These are phyloP conservation scores for Neuroscelio doddi DNA, from an alignment of 2,888 invertebrate genomes.

Conservation along the genomic window DNA sequence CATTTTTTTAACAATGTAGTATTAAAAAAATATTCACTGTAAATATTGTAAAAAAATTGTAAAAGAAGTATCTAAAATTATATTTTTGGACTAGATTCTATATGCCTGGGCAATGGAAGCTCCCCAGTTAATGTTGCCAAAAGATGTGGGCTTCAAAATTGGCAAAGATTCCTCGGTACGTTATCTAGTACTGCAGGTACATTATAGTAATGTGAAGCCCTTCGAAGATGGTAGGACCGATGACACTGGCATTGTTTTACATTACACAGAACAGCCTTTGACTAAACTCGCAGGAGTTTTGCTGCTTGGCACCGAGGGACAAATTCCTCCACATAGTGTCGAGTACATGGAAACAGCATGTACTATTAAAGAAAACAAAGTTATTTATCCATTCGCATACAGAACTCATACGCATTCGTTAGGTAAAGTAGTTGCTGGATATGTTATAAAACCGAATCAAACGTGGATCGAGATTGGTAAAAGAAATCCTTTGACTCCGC, in stretches of 20 bases:
- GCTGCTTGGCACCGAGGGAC: constrained; percentile 89
- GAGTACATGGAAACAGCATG: constrained; percentile 96
- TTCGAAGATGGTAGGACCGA: constrained; percentile 85
- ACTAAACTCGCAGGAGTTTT: constrained; percentile 93
- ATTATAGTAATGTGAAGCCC: constrained; percentile 80
- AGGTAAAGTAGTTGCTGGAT: constrained; percentile 90
- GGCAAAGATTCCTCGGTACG: constrained; percentile 87
- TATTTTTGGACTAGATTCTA: constrained; percentile 77
- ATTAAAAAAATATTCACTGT: too few species aligned
- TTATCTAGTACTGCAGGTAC: constrained; percentile 95
- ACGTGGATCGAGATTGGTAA: constrained; percentile 91
- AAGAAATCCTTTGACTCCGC: constrained; percentile 88
- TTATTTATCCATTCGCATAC: constrained; percentile 95
- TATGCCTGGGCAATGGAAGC: constrained; percentile 98
- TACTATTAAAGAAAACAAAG: constrained; percentile 83
- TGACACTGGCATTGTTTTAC: constrained; percentile 87
- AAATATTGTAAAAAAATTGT: not conserved
- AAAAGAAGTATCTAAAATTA: not conserved
- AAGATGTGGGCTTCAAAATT: constrained; percentile 93
- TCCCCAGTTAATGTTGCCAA: constrained; percentile 84
- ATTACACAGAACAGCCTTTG: constrained; percentile 84
- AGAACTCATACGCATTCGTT: constrained; percentile 94
- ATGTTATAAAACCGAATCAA: constrained; percentile 74
- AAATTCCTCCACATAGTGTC: constrained; percentile 79
- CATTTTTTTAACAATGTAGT: too few species aligned